phyloP scores from a whole-genome alignment of 2,113 vertebrate species.

The Chamaea fasciata region DNA sequence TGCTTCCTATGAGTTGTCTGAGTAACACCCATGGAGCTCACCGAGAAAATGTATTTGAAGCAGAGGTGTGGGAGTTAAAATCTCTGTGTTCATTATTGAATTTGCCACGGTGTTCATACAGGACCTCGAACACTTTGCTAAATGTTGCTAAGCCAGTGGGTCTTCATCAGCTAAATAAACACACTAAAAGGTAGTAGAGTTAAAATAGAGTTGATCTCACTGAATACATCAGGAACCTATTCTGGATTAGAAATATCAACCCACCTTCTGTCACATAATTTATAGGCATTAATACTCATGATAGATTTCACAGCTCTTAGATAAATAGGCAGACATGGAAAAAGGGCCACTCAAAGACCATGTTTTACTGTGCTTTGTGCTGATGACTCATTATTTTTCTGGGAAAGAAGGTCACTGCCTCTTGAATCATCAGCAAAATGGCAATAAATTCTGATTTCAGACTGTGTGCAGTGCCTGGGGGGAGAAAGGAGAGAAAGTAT shows the following conservation, averaged over 20 bases:
- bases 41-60: background rate
- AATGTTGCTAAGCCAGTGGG: background rate
- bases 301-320: background rate
- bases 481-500: background rate
- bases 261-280: constrained; percentile 22
- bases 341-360: constrained; percentile 3
- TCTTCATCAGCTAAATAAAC: background rate
- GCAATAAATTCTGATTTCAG: constrained; percentile 47
- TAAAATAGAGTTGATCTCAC: background rate
- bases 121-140: background rate
- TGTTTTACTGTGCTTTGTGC: background rate
- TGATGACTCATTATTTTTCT: constrained; percentile 48
- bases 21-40: background rate
- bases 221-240: background rate
- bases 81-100: background rate
- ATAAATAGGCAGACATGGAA: constrained; percentile 21
- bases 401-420: constrained; percentile 33
- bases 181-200: background rate
- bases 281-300: background rate
- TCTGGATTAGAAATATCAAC: constrained; percentile 1
- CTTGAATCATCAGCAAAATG: constrained; percentile 49
- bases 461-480: background rate
- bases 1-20: background rate
- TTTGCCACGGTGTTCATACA: background rate
- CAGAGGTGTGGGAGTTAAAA: background rate